Evolutionary conservation across 2,888 invertebrate genomes (phyloP).

Genomic region (Odontomyia ornata): DNA sequence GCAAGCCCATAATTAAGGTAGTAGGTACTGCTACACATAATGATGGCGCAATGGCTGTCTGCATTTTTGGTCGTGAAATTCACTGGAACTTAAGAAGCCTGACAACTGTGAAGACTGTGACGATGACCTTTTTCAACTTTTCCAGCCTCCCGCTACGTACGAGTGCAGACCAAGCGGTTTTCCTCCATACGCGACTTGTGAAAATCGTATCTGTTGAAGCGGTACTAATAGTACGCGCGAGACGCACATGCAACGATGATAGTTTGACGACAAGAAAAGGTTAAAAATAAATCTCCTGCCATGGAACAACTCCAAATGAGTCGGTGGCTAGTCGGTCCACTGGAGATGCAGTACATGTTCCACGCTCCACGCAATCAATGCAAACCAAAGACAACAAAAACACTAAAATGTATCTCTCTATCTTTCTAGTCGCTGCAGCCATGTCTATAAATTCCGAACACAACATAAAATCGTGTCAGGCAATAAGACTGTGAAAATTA

Average conservation of each 20-base stretch:
- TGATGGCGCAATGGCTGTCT: slow-evolving; percentile 1
- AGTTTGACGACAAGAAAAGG: slow-evolving; percentile 15
- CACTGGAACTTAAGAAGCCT: neutral
- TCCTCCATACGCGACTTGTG: neutral
- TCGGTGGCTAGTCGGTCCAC: neutral
- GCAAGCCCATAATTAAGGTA: neutral
- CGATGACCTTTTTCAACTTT: slow-evolving; percentile 16
- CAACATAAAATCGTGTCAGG: neutral
- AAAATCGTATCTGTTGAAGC: neutral
- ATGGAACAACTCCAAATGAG: slow-evolving; percentile 16
- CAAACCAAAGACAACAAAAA: neutral
- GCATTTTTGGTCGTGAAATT: slow-evolving; percentile 21
- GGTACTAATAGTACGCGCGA: slow-evolving; percentile 17
- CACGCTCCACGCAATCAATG: slow-evolving; percentile 3
- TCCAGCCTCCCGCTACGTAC: slow-evolving; percentile 24
- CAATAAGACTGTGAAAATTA: slow-evolving; percentile 7
- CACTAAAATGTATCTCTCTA: neutral
- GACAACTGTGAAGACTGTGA: neutral
- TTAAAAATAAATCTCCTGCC: slow-evolving; percentile 32
- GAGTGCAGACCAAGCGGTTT: neutral
- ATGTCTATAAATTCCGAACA: slow-evolving; percentile 19
- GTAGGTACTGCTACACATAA: neutral
- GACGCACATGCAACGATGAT: slow-evolving; percentile 6
- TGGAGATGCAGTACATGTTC: neutral
- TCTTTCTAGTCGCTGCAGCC: neutral